These are phyloP conservation scores for Thalpophila matura DNA, from an alignment of 2,888 invertebrate species.

Conservation along the genomic window DNA sequence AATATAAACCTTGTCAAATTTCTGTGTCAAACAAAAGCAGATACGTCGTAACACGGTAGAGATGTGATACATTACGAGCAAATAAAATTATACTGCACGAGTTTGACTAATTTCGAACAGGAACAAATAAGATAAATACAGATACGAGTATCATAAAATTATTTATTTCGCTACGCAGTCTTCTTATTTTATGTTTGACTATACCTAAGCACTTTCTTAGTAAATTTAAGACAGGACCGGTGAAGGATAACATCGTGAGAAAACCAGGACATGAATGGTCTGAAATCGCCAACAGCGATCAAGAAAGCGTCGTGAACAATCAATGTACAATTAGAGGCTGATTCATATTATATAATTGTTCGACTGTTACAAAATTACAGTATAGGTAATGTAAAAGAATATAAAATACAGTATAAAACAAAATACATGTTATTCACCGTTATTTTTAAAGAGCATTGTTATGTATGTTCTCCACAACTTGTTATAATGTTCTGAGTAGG, in stretches of 20 bases:
- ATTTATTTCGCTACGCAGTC: constrained; percentile 23
- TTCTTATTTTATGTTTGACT: constrained; percentile 14
- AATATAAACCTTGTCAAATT: constrained; percentile 69
- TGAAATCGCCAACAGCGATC: no score
- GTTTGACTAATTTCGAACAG: constrained; percentile 41
- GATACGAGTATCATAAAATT: constrained; percentile 27
- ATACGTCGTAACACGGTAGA: constrained; percentile 41
- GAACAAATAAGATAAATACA: constrained; percentile 38
- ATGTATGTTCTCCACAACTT: background rate
- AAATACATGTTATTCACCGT: background rate
- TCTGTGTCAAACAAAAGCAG: constrained; percentile 56
- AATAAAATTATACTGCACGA: constrained; percentile 33
- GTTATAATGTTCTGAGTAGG: background rate
- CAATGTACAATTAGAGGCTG: no score
- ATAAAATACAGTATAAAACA: no score
- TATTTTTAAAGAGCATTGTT: background rate
- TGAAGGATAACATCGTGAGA: background rate
- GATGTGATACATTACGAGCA: constrained; percentile 40
- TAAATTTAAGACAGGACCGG: no score
- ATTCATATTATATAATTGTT: no score
- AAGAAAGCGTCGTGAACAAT: no score
- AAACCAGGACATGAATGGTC: background rate
- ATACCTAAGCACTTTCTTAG: background rate
- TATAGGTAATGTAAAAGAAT: no score
- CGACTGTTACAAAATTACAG: no score